These are phyloP conservation scores for Athrips mouffetella DNA, from an alignment of 2,888 invertebrate genomes.

Conservation along the genomic window DNA sequence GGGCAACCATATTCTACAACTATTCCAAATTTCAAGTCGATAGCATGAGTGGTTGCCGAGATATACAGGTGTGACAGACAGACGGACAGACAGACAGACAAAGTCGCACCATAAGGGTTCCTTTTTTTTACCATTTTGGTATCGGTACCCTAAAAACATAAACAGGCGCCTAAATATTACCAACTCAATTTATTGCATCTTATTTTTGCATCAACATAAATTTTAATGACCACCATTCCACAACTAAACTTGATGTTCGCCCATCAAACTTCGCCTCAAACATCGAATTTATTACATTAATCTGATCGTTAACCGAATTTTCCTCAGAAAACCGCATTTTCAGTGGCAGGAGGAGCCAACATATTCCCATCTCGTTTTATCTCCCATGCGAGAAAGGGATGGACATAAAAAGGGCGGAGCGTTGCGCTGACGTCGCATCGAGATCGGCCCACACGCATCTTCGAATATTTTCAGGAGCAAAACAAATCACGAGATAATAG, in stretches of 20 bases:
- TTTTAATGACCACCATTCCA: not conserved
- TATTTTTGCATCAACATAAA: constrained; percentile 5
- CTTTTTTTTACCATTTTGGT: no score
- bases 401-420: constrained; percentile 45
- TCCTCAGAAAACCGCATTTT: constrained; percentile 2
- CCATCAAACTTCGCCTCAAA: constrained; percentile 6
- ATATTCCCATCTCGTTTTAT: constrained; percentile 28
- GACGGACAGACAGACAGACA: no score
- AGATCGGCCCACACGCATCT: constrained; percentile 45
- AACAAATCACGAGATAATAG: constrained; percentile 44
- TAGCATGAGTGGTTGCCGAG: no score
- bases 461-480: constrained; percentile 34
- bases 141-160: no score
- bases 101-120: no score
- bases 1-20: no score
- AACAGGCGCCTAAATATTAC: no score
- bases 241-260: constrained; percentile 1
- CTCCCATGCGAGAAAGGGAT: not conserved
- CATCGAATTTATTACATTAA: constrained; percentile 3
- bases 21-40: no score
- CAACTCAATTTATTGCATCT: not conserved
- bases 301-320: not conserved
- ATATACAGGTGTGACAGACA: no score
- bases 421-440: constrained; percentile 21
- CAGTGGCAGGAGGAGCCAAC: constrained; percentile 7